Base-by-base conservation (phyloP, 2,888 invertebrate genomes). In the Gerris lacustris region DNA sequence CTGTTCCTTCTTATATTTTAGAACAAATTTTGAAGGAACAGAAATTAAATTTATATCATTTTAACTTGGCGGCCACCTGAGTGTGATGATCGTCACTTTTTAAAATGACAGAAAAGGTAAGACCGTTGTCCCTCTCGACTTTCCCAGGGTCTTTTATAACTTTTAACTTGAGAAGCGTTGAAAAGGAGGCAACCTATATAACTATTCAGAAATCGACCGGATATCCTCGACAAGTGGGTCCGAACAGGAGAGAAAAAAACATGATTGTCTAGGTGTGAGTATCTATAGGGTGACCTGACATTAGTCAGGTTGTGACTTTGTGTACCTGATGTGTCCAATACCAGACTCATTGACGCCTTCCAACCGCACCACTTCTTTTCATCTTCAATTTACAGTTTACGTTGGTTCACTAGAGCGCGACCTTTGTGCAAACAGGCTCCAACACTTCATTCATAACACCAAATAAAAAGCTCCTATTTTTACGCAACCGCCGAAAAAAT, bases 271-370 rank as follows among this genome's bases (percentile, higher is more conserved):
- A 15, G 15, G 11, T 55, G 31, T n/a, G n/a, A n/a, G n/a, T 31
- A 31, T 31, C 31, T 31, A 31, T 31, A 31, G 31, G 31, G 31
- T 31, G 31, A 31, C 31, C 55, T 15, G 55, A 55, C 55, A 55
- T 55, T 11, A 55, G 55, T 55, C 55, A 55, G 55, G 55, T 55
- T 55, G 31, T 31, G 55, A 55, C 15, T 55, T 55, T 9, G 9
- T 15, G 55, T 55, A 9, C 55, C 55, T 55, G 15, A 9, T 55
- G 55, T 55, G 55, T 11, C 55, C 55, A 11, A 11, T 55, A 55
- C 55, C 15, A 55, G 55, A 55, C 55, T 55, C 55, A 55, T 55
- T 55, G 55, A 55, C 55, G 55, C 55, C 55, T 55, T 55, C 55
- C 55, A 55, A 55, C 55, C 31, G 31, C 31, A 31, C 31, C 4